phyloP scores from a whole-genome alignment of 2,888 invertebrate genomes.

The Chorisops tibialis region DNA sequence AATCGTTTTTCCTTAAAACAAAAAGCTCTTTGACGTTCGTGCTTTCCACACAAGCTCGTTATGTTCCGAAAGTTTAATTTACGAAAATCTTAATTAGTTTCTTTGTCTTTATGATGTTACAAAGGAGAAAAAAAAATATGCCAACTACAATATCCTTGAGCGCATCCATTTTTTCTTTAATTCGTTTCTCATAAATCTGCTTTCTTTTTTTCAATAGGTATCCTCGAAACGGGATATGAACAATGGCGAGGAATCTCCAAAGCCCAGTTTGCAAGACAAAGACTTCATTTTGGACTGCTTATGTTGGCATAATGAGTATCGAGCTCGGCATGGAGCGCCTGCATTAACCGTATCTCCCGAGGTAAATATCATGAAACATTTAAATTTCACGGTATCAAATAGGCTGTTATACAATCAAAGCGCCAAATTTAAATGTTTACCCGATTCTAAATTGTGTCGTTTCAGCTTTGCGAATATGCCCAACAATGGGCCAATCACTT shows the following conservation, averaged over 20 bases:
- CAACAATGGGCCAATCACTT: constrained; percentile 87
- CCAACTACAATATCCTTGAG: too few species aligned
- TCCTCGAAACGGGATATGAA: constrained; percentile 35
- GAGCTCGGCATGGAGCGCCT: constrained; percentile 71
- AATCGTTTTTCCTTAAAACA: too few species aligned
- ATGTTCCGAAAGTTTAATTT: too few species aligned
- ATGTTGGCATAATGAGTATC: constrained; percentile 80
- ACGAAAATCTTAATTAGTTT: too few species aligned
- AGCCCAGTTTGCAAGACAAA: constrained; percentile 55
- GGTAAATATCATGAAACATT: constrained; percentile 52
- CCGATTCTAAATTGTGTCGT: constrained; percentile 35
- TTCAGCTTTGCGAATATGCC: constrained; percentile 72
- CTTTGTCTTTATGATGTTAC: too few species aligned
- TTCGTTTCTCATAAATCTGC: background rate
- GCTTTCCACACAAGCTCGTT: too few species aligned
- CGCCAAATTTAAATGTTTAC: background rate
- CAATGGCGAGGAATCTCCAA: constrained; percentile 37
- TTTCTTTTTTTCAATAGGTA: constrained; percentile 26
- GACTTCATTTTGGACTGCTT: constrained; percentile 78
- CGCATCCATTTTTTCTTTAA: background rate
- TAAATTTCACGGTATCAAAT: background rate
- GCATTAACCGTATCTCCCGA: constrained; percentile 72
- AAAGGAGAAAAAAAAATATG: too few species aligned
- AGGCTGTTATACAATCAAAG: too few species aligned
- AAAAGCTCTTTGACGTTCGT: too few species aligned